Base-by-base conservation (phyloP, 2,797 vertebrate species). In the Melanotaenia pygmaea region DNA sequence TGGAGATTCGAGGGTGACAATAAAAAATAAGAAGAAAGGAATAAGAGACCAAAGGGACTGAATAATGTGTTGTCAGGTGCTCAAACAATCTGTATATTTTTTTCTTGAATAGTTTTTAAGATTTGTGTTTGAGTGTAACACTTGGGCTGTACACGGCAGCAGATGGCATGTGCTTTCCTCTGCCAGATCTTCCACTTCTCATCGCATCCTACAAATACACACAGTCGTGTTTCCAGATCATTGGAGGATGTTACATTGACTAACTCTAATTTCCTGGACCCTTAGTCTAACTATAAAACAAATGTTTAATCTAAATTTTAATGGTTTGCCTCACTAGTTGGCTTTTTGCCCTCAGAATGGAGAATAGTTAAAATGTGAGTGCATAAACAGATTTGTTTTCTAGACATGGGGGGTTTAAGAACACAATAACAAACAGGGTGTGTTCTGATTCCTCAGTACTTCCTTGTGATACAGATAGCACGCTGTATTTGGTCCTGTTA, bases 111-210 rank as follows among this genome's bases (percentile, higher is more conserved):
- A 62, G 66, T 63, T 58, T 60, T 57, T 79, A 64, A 64, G 54
- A 65, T 72, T 63, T 67, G 67, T 81, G 71, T 80, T 73, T 79
- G 61, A 65, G 53, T 86, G 45, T 50, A 43, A 72, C 38, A 26
- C 74, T 82, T 76, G 74, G 37, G 73, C 74, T 64, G 54, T 65
- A 38, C 4, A 47, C 47, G 38, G 73, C 67, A 84, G 78, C 91
- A 94, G 92, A 92, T 91, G 92, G 89, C 64, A 70, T 68, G 50
- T 85, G 60, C 61, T 62, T 75, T 77, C 37, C 57, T 65, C 57
- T 87, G 79, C 79, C 74, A 85, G 74, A 74, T 71, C 64, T 76
- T 82, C 66, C 60, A 58, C 47, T 70, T 59, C 59, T 84, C 56
- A 35, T 75, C 64, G 38, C 47, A 64, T 69, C 72, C 79, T 28